Evolutionary conservation across 2,797 vertebrate species (phyloP).

Genomic region (Alfaro cultratus): DNA sequence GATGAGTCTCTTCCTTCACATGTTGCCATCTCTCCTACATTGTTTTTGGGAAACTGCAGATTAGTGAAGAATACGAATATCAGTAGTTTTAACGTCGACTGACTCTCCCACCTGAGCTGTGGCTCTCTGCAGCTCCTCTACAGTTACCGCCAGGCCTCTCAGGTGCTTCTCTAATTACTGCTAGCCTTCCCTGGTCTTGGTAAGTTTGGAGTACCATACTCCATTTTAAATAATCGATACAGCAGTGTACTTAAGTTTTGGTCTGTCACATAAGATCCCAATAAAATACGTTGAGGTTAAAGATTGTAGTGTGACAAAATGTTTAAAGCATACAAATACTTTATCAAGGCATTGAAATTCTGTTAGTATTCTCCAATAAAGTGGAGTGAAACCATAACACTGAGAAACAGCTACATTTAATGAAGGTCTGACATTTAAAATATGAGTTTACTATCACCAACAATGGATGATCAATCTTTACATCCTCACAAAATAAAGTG

Average conservation of each 20-base stretch:
- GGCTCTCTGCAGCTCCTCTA: not conserved
- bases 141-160: not conserved
- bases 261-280: not conserved
- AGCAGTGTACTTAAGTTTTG: not conserved
- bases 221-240: not conserved
- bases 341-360: not conserved
- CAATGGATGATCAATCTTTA: not conserved
- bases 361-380: not conserved
- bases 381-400: not conserved
- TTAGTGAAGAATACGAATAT: not conserved
- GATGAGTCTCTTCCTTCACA: not conserved
- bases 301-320: not conserved
- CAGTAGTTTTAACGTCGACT: not conserved
- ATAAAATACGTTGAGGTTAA: not conserved
- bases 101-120: not conserved
- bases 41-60: not conserved
- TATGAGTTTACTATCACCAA: not conserved
- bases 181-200: not conserved
- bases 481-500: not conserved
- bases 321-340: not conserved
- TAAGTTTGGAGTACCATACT: not conserved
- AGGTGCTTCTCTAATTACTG: not conserved
- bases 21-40: not conserved
- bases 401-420: not conserved
- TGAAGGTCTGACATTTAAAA: not conserved